These are phyloP conservation scores for Cantharis nigra DNA, from an alignment of 2,888 invertebrate genomes.

Conservation along the genomic window DNA sequence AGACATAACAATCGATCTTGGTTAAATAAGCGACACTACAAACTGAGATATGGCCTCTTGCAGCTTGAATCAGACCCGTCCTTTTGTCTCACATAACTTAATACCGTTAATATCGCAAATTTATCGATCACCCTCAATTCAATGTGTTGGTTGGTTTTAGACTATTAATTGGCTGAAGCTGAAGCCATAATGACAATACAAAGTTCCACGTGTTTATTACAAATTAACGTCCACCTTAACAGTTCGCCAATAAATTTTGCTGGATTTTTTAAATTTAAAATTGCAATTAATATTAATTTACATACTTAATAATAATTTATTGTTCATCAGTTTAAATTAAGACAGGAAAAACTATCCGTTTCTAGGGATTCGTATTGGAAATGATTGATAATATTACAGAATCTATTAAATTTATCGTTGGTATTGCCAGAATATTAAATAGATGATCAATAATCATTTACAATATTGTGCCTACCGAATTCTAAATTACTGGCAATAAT, in stretches of 20 bases:
- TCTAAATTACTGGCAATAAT: neutral
- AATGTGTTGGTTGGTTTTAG: neutral
- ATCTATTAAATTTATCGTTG: neutral
- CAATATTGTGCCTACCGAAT: neutral
- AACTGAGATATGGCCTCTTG: neutral
- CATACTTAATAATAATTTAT: neutral
- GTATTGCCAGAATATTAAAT: neutral
- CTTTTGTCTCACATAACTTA: neutral
- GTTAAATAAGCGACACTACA: neutral
- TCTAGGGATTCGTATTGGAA: neutral
- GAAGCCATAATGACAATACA: no score
- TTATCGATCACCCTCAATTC: neutral
- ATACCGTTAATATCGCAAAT: neutral
- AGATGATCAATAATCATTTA: neutral
- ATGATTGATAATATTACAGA: neutral
- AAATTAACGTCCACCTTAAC: neutral
- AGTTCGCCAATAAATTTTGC: neutral
- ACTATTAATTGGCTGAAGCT: neutral
- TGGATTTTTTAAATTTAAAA: neutral
- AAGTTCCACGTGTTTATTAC: neutral
- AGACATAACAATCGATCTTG: neutral
- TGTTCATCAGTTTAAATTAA: neutral
- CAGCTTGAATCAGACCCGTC: neutral
- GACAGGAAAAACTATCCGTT: neutral
- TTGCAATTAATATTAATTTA: neutral